Evolutionary conservation across 2,797 vertebrate genomes (phyloP).

Genomic region (Scarus forsteni): DNA sequence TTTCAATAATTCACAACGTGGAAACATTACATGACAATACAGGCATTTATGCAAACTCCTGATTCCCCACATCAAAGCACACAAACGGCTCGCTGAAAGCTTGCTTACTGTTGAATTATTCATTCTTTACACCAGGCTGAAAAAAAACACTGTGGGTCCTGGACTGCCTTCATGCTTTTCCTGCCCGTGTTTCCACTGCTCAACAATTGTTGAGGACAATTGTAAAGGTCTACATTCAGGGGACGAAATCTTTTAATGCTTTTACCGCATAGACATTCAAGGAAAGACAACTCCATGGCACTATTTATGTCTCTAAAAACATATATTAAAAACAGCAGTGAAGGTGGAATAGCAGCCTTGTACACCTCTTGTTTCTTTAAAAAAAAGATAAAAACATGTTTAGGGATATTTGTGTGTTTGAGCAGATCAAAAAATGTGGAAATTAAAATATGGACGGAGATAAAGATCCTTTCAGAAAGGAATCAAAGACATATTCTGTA

Average conservation of each 20-base stretch:
- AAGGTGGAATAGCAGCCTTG: too few species aligned
- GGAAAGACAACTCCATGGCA: too few species aligned
- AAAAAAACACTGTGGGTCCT: slow-evolving; percentile 90
- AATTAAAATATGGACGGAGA: too few species aligned
- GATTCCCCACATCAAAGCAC: slow-evolving; percentile 98
- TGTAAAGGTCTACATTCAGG: slow-evolving; percentile 72
- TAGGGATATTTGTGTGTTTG: too few species aligned
- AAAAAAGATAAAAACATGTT: too few species aligned
- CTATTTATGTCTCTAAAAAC: too few species aligned
- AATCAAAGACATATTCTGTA: too few species aligned
- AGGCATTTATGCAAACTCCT: slow-evolving; percentile 97
- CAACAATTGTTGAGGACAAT: slow-evolving; percentile 80
- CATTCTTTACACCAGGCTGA: slow-evolving; percentile 95
- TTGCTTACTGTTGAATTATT: slow-evolving; percentile 98
- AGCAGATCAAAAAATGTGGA: too few species aligned
- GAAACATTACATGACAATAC: slow-evolving; percentile 99
- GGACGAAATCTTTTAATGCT: slow-evolving; percentile 20
- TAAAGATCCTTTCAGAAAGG: too few species aligned
- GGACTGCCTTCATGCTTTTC: slow-evolving; percentile 80
- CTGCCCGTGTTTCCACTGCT: slow-evolving; percentile 86
- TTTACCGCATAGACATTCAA: slow-evolving; percentile 17
- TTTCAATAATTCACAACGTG: slow-evolving; percentile 99
- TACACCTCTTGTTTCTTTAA: too few species aligned
- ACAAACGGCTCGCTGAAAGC: slow-evolving; percentile 98
- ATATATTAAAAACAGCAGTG: too few species aligned